A percentile compares a stretch with the other conserved stretches of the same genome.
Conservation (phyloP, 2,797 vertebrate species). For the Meriones psammophilus region DNA sequence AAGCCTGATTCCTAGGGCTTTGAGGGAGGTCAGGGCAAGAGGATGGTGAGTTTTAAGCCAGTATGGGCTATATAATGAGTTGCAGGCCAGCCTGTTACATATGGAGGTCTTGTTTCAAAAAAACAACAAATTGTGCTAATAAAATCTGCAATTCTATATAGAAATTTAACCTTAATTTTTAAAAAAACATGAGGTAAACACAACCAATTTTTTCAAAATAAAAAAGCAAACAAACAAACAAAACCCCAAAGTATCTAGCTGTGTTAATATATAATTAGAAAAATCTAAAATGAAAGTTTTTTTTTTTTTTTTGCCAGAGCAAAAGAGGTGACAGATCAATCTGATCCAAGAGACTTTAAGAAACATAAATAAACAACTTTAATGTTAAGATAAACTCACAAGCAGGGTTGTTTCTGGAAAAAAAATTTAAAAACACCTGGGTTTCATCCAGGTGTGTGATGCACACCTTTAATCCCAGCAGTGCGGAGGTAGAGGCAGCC, state of each 20-base stretch:
- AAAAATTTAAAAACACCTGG: background rate
- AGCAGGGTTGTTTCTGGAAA: constrained; percentile 17
- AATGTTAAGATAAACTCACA: constrained; percentile 28
- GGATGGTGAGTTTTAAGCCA: background rate
- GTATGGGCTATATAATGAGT: background rate
- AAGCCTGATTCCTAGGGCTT: background rate
- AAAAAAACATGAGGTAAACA: background rate
- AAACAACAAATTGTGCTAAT: background rate
- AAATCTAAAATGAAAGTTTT: constrained; percentile 33
- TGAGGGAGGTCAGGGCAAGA: background rate
- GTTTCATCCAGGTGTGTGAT: constrained; percentile 14
- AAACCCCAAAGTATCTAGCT: constrained; percentile 27
- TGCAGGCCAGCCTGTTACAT: background rate
- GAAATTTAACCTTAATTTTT: constrained; percentile 27
- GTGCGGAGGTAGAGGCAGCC: no score
- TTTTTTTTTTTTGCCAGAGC: background rate
- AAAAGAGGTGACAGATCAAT: background rate
- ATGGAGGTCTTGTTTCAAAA: background rate
- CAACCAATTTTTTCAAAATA: constrained; percentile 10
- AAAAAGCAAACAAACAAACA: background rate
- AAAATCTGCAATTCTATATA: background rate
- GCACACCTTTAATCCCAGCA: no score
- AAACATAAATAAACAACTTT: background rate
- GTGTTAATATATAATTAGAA: constrained; percentile 4
- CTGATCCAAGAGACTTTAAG: background rate